Base-by-base conservation (phyloP, 2,113 vertebrate genomes). In the Ahaetulla prasina region DNA sequence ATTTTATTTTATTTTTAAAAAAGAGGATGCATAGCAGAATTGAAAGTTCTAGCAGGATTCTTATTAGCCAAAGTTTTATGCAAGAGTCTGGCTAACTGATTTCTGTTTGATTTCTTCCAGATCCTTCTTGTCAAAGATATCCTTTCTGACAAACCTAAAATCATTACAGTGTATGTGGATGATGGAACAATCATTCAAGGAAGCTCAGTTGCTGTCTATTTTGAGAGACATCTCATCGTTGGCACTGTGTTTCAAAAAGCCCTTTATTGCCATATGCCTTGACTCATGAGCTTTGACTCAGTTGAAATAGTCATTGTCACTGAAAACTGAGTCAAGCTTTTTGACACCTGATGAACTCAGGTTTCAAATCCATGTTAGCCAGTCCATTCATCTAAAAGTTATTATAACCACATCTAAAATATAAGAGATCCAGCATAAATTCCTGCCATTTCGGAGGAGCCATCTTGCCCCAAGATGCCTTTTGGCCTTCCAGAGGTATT, bases 221-320 rank as follows among this genome's bases (percentile, higher is more conserved):
- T 98, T 1, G 86, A 97, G 9, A 96, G 97, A 45, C 98, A 98
- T 85, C 94, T 99, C 57, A 97, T 99, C 23, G 98, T 99, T 5
- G 99, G 99, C 87, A 98, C 98, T 0, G 95, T 99, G 84, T 99
- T 97, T 95, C 99, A 99, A 90, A 99, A 98, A 97, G 98, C 98
- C 10, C 94, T 99, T 45, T 96, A 96, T 52, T 99, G 99, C 96
- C 96, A 98, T 90, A 96, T 99, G 88, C 98, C 96, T 57, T 93
- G 0, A 0, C 0, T 0, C 88, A 63, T 91, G 92, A 91, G 23
- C 80, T 55, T 14, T 93, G 52, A 53, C 87, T 20, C 63, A 22
- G 16, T 0, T 1, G 52, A 30, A 87, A 88, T 94, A 68, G 50
- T 92, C 3, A 1, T 14, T 39, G 27, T 55, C 74, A 80, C 35